Percentiles rank a stretch among this genome's conserved stretches.
phyloP scores from a whole-genome alignment of 2,888 invertebrate genomes.

The Cotesia congregata region DNA sequence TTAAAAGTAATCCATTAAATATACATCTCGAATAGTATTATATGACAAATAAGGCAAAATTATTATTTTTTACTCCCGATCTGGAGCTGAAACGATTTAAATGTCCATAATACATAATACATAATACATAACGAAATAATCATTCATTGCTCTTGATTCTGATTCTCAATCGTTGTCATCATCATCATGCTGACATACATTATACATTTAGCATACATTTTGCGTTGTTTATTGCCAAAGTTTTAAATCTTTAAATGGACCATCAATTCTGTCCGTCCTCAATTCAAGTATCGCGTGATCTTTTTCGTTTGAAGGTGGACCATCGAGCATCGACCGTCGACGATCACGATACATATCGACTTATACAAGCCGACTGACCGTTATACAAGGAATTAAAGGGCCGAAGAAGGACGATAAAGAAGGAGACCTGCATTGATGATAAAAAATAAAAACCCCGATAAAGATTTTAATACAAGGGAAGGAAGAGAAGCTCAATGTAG shows the following conservation, averaged over 20 bases:
- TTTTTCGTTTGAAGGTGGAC: not conserved
- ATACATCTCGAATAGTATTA: not conserved
- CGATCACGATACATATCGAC: constrained; percentile 30
- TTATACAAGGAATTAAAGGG: constrained; percentile 21
- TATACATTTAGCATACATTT: not conserved
- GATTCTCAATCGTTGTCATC: not conserved
- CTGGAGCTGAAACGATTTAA: not conserved
- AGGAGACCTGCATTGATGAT: not conserved
- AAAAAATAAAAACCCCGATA: too few species aligned
- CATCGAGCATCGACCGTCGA: not conserved
- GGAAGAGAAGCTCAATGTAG: constrained; percentile 8
- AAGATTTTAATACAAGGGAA: not conserved
- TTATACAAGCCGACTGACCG: constrained; percentile 23
- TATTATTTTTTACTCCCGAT: not conserved
- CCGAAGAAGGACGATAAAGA: constrained; percentile 18
- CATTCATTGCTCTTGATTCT: too few species aligned
- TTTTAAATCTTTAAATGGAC: not conserved
- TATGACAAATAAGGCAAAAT: not conserved
- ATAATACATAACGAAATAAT: too few species aligned
- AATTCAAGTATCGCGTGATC: constrained; percentile 33
- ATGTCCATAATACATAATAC: too few species aligned
- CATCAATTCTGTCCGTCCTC: constrained; percentile 21
- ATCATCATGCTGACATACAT: constrained; percentile 21
- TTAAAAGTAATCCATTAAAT: constrained; percentile 1
- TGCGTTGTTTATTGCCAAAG: not conserved